A percentile compares a stretch with the other conserved stretches of the same genome.
Conservation (phyloP, 2,888 invertebrate genomes). For the Philonicus albiceps region DNA sequence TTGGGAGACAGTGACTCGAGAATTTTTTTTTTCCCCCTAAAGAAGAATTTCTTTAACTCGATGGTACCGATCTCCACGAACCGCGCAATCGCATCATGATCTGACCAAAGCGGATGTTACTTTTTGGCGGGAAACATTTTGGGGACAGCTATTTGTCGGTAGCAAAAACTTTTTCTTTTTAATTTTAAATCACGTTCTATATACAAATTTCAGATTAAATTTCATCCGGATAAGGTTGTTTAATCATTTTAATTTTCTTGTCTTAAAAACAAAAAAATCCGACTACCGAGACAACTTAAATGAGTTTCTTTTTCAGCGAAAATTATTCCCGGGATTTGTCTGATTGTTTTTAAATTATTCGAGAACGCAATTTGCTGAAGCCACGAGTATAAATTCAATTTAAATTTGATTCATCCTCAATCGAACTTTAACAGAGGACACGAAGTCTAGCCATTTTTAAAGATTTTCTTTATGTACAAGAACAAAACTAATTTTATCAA, state of each 20-base stretch:
- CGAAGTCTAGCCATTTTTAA: not conserved
- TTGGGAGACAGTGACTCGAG: not conserved
- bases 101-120: not conserved
- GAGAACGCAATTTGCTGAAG: not conserved
- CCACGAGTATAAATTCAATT: not conserved
- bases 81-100: not conserved
- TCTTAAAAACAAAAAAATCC: too few relatives aligned
- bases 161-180: not conserved
- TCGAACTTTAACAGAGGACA: not conserved
- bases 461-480: not conserved
- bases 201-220: not conserved
- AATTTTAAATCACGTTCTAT: not conserved
- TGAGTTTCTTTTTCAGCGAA: not conserved
- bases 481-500: not conserved
- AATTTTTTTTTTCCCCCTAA: not conserved
- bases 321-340: not conserved
- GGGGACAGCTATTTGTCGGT: not conserved
- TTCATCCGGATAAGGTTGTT: not conserved
- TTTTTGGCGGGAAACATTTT: not conserved
- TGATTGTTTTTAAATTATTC: not conserved
- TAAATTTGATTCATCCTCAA: not conserved
- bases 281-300: not conserved
- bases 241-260: not conserved
- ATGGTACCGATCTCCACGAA: not conserved
- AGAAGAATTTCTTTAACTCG: not conserved